Conservation (phyloP, 2,113 vertebrate genomes). For the Heterotis niloticus region DNA sequence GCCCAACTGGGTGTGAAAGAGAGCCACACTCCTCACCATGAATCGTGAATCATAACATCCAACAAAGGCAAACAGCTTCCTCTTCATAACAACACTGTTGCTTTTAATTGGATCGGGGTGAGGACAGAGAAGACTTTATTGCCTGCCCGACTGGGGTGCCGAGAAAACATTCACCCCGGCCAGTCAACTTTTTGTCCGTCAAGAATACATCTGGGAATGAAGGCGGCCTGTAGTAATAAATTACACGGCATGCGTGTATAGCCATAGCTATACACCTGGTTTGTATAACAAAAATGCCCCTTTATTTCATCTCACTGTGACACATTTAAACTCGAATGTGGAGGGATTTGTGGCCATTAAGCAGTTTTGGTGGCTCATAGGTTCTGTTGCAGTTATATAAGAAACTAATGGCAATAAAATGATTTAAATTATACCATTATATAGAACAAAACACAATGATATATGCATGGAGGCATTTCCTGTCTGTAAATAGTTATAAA, state of each 20-base stretch:
- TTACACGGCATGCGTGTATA: background rate
- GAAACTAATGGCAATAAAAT: too few species aligned
- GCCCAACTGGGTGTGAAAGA: background rate
- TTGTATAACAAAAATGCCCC: too few species aligned
- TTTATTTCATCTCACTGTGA: too few species aligned
- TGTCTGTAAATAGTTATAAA: too few species aligned
- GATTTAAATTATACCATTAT: too few species aligned
- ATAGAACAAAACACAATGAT: too few species aligned
- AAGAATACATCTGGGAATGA: background rate
- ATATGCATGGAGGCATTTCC: too few species aligned
- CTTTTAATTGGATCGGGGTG: constrained; percentile 14
- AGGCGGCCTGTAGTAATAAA: constrained; percentile 8
- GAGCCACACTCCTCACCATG: constrained; percentile 5
- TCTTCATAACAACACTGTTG: background rate
- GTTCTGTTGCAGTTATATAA: too few species aligned
- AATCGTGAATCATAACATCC: constrained; percentile 13
- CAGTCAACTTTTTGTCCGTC: background rate
- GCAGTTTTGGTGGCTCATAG: too few species aligned
- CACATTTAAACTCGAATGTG: too few species aligned
- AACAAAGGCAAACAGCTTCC: constrained; percentile 12
- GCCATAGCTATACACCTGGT: background rate
- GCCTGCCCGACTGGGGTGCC: background rate
- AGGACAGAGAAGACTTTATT: constrained; percentile 4
- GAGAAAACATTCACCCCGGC: constrained; percentile 6
- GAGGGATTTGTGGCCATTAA: too few species aligned